These are phyloP conservation scores for Peromyscus californicus DNA, from an alignment of 2,113 vertebrate species.

Conservation along the genomic window DNA sequence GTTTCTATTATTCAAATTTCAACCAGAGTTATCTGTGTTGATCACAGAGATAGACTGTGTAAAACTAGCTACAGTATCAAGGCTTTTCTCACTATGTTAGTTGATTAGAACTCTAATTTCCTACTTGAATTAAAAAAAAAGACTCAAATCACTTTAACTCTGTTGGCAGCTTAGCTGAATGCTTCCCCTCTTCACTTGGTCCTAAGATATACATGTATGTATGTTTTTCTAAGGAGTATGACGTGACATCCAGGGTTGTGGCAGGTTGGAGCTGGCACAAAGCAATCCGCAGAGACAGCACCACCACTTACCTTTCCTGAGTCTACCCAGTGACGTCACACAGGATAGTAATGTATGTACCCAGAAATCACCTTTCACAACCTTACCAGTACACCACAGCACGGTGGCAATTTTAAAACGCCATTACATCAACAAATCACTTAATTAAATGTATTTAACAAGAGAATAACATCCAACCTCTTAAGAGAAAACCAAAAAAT, in stretches of 20 bases:
- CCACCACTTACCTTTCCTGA: background rate
- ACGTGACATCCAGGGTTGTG: background rate
- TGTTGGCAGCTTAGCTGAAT: background rate
- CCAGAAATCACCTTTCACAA: background rate
- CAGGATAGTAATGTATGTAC: rapidly evolving
- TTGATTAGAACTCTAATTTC: background rate
- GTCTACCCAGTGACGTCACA: background rate
- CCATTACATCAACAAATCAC: background rate
- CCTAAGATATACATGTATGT: background rate
- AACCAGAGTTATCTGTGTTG: background rate
- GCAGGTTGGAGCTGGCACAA: background rate
- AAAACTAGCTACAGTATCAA: background rate
- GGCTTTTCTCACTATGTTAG: background rate
- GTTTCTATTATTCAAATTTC: background rate
- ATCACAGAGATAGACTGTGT: background rate
- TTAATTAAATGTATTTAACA: background rate
- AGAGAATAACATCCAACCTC: background rate
- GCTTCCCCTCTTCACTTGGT: background rate
- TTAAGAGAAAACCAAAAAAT: background rate
- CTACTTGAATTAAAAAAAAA: background rate
- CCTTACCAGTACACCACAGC: no score
- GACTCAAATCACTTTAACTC: background rate
- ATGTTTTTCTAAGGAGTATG: background rate
- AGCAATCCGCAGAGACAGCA: background rate
- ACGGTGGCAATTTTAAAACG: background rate